A percentile compares a stretch with the other conserved stretches of the same genome.
Evolutionary conservation across 1,140 invertebrate species (phyloP).

Genomic region (Aradophagus sp.): DNA sequence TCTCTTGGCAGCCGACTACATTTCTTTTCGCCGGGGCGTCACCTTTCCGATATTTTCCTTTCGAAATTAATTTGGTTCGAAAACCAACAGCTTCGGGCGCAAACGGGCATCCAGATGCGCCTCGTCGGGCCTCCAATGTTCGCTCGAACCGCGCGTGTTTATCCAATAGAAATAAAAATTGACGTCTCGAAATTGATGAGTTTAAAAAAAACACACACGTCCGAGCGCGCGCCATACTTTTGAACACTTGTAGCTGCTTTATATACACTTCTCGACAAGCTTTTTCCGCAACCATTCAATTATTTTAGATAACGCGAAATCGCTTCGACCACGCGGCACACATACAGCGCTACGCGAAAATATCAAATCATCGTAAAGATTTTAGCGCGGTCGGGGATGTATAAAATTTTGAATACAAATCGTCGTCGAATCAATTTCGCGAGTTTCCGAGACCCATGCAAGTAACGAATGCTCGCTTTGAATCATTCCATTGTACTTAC

Average conservation of each 20-base stretch:
- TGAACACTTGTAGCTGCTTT: neutral
- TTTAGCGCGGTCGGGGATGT: neutral
- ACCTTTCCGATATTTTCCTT: constrained; percentile 38
- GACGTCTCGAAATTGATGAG: constrained; percentile 25
- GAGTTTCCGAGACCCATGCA: neutral
- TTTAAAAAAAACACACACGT: constrained; percentile 12
- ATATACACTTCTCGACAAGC: neutral
- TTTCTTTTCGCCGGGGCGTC: constrained; percentile 27
- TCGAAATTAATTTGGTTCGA: constrained; percentile 41
- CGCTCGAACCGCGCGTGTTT: constrained; percentile 15
- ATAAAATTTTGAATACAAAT: constrained; percentile 12
- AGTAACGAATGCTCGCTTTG: constrained; percentile 21
- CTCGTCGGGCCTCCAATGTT: constrained; percentile 7
- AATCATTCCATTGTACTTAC: constrained; percentile 22
- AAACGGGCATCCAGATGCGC: neutral
- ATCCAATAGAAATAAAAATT: constrained; percentile 22
- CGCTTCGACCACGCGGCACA: no score
- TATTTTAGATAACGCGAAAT: no score
- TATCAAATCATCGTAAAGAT: neutral
- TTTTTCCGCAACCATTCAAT: no score
- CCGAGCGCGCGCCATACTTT: constrained; percentile 1
- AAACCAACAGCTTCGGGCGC: constrained; percentile 18
- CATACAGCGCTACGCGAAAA: neutral
- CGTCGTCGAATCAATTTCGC: constrained; percentile 6
- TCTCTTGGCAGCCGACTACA: constrained; percentile 28